Evolutionary conservation across 2,888 invertebrate genomes (phyloP), one percentile per base, ranked within the genome.

Genomic region (Enoplolaimus lenunculus): DNA sequence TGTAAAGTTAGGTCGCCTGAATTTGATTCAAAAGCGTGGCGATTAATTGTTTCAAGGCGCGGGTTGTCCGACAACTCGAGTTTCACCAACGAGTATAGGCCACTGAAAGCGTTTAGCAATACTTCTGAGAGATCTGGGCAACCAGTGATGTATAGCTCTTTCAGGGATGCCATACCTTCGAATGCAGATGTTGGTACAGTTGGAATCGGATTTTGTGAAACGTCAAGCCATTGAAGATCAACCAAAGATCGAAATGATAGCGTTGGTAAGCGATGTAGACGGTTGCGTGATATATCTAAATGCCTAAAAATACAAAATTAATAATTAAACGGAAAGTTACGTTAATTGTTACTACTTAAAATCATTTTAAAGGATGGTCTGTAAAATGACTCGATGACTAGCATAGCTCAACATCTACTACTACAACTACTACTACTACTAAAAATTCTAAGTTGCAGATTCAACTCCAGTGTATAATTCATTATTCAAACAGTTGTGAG

Each of bases 41-140:
- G 34, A 65, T 69, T 29, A 59, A 72, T 65, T 26, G 30, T 16
- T 1, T n/a, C 3, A 21, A 72, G 59, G 30, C n/a, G 33, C 1
- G 59, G 65, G 64, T 72, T 72, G 35, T 71, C 34, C 28, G 68
- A 64, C 16, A 72, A 26, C 1, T 21, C 31, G 29, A 72, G 68
- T 1, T 68, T 33, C 26, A 62, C 59, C 45, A 72, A 29, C 26
- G 21, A n/a, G 34, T n/a, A 26, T 28, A 67, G 45, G 21, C 72
- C 72, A 26, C 67, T 67, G 30, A 72, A 72, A n/a, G 72, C 72
- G 59, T 72, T 72, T 60, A 72, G 7, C 28, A 31, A n/a, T 1
- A 62, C 70, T 26, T 26, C 2, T 1, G 7, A 7, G 67, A 72
- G 30, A 3, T 31, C 29, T 1, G 68, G 29, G 45, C 72, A 72